Evolutionary conservation across 2,113 vertebrate species (phyloP).

Genomic region (Cricetomys ansorgei): DNA sequence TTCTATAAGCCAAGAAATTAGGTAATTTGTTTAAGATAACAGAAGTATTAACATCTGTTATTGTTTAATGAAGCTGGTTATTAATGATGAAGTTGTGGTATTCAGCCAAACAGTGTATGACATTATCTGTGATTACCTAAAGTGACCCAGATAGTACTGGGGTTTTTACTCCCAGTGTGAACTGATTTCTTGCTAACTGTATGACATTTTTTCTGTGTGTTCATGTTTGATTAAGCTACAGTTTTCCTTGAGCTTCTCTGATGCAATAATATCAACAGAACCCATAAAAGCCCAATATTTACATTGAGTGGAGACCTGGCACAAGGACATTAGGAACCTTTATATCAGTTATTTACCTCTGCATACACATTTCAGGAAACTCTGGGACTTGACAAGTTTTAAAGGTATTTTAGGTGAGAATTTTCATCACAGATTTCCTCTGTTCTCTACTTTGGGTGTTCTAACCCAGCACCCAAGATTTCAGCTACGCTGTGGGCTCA

Average conservation of each 20-base stretch:
- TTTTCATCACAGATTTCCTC: background rate
- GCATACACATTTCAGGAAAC: background rate
- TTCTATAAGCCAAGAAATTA: background rate
- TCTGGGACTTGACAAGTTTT: background rate
- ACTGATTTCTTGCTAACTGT: background rate
- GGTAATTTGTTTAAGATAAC: background rate
- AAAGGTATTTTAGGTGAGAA: background rate
- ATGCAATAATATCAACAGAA: background rate
- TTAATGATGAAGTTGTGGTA: background rate
- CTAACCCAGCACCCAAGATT: background rate
- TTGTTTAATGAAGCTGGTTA: background rate
- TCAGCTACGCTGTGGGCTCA: background rate
- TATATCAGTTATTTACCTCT: background rate
- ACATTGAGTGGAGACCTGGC: background rate
- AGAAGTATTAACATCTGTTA: background rate
- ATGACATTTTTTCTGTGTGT: background rate
- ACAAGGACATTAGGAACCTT: background rate
- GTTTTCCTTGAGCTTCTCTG: conserved; percentile 26
- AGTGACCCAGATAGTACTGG: background rate
- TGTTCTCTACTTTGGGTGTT: background rate
- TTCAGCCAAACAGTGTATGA: background rate
- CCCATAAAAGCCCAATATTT: background rate
- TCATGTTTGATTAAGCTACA: background rate
- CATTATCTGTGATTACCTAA: background rate
- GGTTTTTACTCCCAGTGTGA: background rate